These are phyloP conservation scores for Psammodynastes pulverulentus DNA, from an alignment of 2,113 vertebrate species.

Conservation along the genomic window DNA sequence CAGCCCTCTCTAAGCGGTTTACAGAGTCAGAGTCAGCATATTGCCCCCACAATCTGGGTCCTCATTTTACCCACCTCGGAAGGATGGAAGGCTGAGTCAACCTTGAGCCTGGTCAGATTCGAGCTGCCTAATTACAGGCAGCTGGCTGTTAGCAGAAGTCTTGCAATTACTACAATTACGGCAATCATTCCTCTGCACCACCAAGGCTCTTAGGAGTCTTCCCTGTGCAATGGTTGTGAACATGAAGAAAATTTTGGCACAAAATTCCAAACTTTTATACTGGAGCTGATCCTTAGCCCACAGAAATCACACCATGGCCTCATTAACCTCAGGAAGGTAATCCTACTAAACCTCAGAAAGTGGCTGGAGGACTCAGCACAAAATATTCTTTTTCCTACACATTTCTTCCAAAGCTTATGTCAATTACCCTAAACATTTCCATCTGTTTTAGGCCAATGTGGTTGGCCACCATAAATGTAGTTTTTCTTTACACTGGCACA, in stretches of 20 bases:
- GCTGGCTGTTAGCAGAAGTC: too few species aligned
- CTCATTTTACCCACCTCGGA: too few species aligned
- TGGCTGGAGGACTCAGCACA: not conserved
- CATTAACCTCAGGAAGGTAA: not conserved
- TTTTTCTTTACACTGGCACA: conserved; percentile 7
- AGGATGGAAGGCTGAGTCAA: too few species aligned
- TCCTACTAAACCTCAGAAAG: not conserved
- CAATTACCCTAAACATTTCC: not conserved
- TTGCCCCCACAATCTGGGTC: too few species aligned
- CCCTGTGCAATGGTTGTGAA: not conserved
- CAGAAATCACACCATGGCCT: not conserved
- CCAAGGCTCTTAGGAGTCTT: not conserved
- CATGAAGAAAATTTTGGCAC: not conserved
- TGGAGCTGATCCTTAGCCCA: not conserved
- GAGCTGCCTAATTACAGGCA: too few species aligned
- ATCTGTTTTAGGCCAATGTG: not conserved
- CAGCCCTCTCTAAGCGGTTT: too few species aligned
- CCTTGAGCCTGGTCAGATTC: too few species aligned
- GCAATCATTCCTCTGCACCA: too few species aligned
- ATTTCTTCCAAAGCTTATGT: not conserved
- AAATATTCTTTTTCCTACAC: not conserved
- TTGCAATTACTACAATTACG: too few species aligned
- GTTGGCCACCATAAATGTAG: not conserved
- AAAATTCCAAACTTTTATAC: not conserved
- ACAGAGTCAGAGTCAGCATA: too few species aligned